phyloP scores from a whole-genome alignment of 2,113 vertebrate genomes.

The Orcinus orca region DNA sequence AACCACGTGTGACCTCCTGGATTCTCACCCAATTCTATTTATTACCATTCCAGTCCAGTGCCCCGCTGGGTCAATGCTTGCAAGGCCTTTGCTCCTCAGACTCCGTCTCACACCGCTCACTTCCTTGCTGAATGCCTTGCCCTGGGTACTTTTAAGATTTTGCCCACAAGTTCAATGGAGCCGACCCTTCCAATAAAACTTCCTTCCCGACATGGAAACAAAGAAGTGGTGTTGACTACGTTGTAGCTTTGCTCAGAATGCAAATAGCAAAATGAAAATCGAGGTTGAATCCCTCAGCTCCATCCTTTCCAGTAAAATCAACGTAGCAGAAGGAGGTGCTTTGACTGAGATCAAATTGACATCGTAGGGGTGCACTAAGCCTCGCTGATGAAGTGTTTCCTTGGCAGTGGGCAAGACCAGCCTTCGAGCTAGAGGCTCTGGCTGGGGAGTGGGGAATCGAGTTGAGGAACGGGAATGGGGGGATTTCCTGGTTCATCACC shows the following conservation, averaged over 20 bases:
- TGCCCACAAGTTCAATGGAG: background rate
- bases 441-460: rapidly evolving
- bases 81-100: background rate
- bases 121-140: rapidly evolving
- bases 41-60: background rate
- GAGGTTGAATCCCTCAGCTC: background rate
- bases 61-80: rapidly evolving
- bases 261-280: rapidly evolving
- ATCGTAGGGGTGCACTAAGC: rapidly evolving
- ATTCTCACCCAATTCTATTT: background rate
- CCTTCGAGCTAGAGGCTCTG: too few species aligned
- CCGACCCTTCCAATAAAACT: background rate
- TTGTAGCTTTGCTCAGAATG: background rate
- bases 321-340: background rate
- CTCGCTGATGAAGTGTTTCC: rapidly evolving
- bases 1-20: background rate
- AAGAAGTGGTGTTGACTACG: background rate
- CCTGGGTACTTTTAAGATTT: background rate
- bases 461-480: background rate
- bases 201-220: rapidly evolving
- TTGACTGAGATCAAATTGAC: background rate
- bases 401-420: background rate
- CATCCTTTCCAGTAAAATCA: background rate
- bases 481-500: background rate
- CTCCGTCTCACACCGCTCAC: rapidly evolving